A percentile compares a stretch with the other conserved stretches of the same genome.
These are phyloP conservation scores for Xiphydria camelus DNA, from an alignment of 2,888 invertebrate genomes.

Conservation along the genomic window DNA sequence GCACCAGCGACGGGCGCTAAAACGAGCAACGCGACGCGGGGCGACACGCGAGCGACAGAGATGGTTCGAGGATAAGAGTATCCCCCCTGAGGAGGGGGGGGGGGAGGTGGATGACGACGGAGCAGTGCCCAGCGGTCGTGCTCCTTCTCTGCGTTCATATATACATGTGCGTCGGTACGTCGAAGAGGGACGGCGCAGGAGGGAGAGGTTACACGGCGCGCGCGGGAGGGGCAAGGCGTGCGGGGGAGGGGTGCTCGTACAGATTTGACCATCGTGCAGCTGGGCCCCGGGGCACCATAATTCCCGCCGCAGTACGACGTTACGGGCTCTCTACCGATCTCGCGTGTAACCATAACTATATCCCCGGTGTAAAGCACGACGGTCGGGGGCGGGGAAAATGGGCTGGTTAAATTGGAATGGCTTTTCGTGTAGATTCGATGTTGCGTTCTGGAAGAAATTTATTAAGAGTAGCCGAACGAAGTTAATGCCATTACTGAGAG, in stretches of 20 bases:
- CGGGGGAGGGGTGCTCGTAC: neutral
- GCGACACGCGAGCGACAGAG: neutral
- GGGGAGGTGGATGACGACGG: no score
- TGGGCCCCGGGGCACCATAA: slow-evolving; percentile 4
- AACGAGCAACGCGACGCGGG: no score
- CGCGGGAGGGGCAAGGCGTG: neutral
- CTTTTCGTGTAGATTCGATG: neutral
- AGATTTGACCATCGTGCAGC: slow-evolving; percentile 3
- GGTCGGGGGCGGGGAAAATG: neutral
- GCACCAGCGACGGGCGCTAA: no score
- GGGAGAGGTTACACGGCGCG: neutral
- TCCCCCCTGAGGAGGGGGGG: no score
- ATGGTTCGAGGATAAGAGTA: neutral
- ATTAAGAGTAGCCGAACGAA: no score
- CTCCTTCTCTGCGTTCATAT: no score
- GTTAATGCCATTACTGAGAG: no score
- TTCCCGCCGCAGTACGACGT: neutral
- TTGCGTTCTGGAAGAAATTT: no score
- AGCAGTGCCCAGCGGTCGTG: no score
- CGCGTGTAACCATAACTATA: slow-evolving; percentile 7
- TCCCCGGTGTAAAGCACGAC: neutral
- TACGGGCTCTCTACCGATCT: slow-evolving; percentile 4
- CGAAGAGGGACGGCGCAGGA: no score
- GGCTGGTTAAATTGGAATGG: slow-evolving; percentile 4
- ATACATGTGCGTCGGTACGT: no score